These are phyloP conservation scores for Onchidella celtica DNA, from an alignment of 2,888 invertebrate species.

Conservation along the genomic window DNA sequence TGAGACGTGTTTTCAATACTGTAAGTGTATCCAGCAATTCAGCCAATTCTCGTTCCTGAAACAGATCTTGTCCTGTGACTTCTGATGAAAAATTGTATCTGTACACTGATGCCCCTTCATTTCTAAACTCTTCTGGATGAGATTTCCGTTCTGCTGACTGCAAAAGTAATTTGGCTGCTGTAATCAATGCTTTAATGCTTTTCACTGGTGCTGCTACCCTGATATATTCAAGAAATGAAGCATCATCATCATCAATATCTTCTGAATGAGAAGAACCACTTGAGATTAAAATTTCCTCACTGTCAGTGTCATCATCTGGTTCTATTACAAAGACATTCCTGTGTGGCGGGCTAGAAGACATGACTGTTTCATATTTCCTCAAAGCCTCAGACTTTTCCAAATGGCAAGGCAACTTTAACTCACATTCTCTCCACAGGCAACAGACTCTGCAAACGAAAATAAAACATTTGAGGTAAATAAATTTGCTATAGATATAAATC, in stretches of 20 bases:
- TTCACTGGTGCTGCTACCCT: not conserved
- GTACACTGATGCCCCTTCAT: not conserved
- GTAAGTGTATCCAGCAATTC: not conserved
- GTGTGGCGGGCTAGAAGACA: too few species aligned
- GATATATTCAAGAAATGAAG: too few species aligned
- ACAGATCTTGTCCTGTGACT: constrained; percentile 30
- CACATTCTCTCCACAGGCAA: too few species aligned
- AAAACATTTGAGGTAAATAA: too few species aligned
- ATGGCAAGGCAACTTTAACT: too few species aligned
- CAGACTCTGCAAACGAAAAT: too few species aligned
- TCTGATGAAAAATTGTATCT: constrained; percentile 32
- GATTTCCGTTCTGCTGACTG: constrained; percentile 22
- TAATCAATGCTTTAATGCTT: constrained; percentile 14
- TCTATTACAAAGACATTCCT: too few species aligned
- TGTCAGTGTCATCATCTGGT: not conserved
- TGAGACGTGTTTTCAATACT: constrained; percentile 18
- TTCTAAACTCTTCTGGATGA: constrained; percentile 22
- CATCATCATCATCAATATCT: constrained; percentile 1
- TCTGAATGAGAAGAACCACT: constrained; percentile 6
- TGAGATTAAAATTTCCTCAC: not conserved
- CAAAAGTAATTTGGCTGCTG: constrained; percentile 9
- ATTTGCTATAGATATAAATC: too few species aligned
- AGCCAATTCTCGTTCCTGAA: constrained; percentile 26
- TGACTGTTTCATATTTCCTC: too few species aligned
- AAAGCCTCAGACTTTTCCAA: too few species aligned